These are phyloP conservation scores for Polydrusus tereticollis DNA, from an alignment of 2,888 invertebrate species.

Conservation along the genomic window DNA sequence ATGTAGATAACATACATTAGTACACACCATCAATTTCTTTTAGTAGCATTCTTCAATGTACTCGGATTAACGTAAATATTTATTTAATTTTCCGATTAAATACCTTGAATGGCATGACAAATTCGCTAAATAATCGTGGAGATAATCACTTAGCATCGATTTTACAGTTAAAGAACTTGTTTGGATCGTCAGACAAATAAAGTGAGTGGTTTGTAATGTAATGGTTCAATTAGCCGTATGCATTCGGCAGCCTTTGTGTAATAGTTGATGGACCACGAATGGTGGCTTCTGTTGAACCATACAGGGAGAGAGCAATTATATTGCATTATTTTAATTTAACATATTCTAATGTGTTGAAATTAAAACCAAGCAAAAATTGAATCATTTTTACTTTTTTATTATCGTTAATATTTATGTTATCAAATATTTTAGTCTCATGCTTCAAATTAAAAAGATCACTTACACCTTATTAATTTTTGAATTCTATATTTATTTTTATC, in stretches of 20 bases:
- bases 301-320: not conserved
- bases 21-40: too few species aligned
- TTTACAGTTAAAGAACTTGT: constrained; percentile 43
- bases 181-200: constrained; percentile 43
- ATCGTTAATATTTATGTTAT: too few species aligned
- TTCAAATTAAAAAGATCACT: too few species aligned
- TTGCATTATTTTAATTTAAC: not conserved
- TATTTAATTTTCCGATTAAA: not conserved
- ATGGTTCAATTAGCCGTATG: constrained; percentile 45
- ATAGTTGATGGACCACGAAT: constrained; percentile 21
- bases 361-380: too few species aligned
- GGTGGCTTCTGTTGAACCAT: constrained; percentile 15
- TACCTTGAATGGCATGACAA: constrained; percentile 22
- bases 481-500: too few species aligned
- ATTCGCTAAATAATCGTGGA: constrained; percentile 28
- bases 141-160: constrained; percentile 39
- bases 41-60: not conserved
- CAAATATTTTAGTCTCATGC: too few species aligned
- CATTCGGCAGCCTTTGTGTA: constrained; percentile 43
- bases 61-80: not conserved
- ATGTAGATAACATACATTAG: too few species aligned
- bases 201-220: constrained; percentile 42
- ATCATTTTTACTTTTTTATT: too few species aligned
- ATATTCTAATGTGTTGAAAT: too few species aligned
- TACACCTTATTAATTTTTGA: too few species aligned